These are phyloP conservation scores for Carassius carassius DNA, from an alignment of 2,113 vertebrate genomes.

Conservation along the genomic window DNA sequence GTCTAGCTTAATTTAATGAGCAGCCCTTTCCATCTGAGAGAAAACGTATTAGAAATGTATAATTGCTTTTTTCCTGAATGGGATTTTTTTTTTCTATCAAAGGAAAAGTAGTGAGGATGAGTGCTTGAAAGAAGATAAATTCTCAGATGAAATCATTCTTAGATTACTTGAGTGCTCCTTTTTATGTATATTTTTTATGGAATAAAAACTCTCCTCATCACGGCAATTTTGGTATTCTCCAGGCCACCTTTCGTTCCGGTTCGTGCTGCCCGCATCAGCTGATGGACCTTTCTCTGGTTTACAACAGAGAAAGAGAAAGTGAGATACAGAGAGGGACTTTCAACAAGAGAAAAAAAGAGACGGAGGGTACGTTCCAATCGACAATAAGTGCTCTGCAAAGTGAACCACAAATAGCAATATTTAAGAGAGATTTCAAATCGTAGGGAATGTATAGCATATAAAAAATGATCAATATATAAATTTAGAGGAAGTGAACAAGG, in stretches of 20 bases:
- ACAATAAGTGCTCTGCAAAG: background rate
- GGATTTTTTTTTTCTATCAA: background rate
- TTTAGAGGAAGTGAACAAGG: background rate
- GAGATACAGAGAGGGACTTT: background rate
- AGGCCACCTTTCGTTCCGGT: conserved; percentile 93
- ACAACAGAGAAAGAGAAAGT: background rate
- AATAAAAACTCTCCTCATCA: conserved; percentile 91
- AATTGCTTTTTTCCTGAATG: conserved; percentile 27
- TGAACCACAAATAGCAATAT: background rate
- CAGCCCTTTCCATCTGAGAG: background rate
- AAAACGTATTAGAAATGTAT: background rate
- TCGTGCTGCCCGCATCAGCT: conserved; percentile 93
- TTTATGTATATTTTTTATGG: conserved; percentile 86
- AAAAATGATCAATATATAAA: no score
- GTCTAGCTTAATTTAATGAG: conserved; percentile 8
- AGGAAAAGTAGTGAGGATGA: background rate
- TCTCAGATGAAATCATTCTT: background rate
- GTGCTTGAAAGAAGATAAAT: conserved; percentile 2
- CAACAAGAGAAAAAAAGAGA: background rate
- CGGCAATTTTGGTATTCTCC: conserved; percentile 91
- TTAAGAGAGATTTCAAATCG: no score
- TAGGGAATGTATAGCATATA: no score
- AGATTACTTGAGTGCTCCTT: conserved; percentile 82
- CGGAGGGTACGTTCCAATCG: background rate
- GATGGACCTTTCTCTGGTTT: conserved; percentile 87